Base-by-base conservation (phyloP, 2,888 invertebrate species). In the Drosophila algonquin region DNA sequence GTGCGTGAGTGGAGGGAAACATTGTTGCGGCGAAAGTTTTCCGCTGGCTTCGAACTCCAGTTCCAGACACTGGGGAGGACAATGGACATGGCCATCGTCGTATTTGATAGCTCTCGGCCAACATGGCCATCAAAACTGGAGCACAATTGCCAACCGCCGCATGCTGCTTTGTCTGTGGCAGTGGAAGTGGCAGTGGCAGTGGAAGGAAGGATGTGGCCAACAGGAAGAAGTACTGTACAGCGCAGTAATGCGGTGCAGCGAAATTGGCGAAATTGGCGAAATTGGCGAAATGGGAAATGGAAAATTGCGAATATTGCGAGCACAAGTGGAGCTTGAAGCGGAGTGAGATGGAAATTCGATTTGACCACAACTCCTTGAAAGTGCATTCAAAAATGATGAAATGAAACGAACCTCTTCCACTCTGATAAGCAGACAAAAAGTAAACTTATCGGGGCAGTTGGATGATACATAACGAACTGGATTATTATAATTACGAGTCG, bases 81-180 rank as follows among this genome's bases (percentile, higher is more conserved):
- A 12, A 40, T 21, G 53, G 40, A 40, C 24, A 53, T 12, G 40
- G 51, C 69, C 61, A 69, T 51, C 59, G 71, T 32, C 55, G 71
- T 32, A 64, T 64, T 57, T 79, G 81, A 84, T 82, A 74, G 87
- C 82, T 87, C 72, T 71, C 87, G 82, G 82, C 71, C 73, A 30
- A 30, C 27, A 63, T 54, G 84, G 75, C 74, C 75, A 74, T 75
- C 64, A 84, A 68, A 84, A 81, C 62, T 79, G 63, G 58, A 65
- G 85, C 81, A 40, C 40, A 70, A 76, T 79, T 59, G 73, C 46
- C 35, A 53, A 54, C 54, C 24, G 54, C 52, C 40, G 40, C 40
- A 53, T 32, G 35, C 14, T 18, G 63, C 32, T 40, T 14, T 40
- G 40, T 5, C 14, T 5, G 40, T 40, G 40, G 40, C 35, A 1